Evolutionary conservation across 2,113 vertebrate species (phyloP).

Genomic region (Lates calcarifer): DNA sequence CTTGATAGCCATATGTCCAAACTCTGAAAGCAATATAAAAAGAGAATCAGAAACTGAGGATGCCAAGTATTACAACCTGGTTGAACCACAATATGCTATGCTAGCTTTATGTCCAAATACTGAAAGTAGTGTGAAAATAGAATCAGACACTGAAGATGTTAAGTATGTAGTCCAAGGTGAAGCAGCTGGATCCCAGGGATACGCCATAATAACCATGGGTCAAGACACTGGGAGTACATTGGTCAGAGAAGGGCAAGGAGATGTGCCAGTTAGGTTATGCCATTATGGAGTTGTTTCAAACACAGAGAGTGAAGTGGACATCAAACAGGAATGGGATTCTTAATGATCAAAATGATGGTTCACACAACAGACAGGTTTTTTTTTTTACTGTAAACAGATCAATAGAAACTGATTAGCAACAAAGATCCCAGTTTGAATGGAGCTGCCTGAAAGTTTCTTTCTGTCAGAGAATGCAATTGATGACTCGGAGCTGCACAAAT

Average conservation of each 20-base stretch:
- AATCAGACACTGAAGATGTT: background rate
- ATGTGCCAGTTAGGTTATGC: background rate
- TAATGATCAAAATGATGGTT: background rate
- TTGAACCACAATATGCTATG: background rate
- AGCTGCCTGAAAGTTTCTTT: no score
- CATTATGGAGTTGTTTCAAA: background rate
- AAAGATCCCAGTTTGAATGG: background rate
- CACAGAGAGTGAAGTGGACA: background rate
- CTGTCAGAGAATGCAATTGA: no score
- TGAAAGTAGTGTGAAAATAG: background rate
- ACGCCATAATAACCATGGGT: background rate
- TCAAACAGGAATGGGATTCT: background rate
- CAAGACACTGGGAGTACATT: background rate
- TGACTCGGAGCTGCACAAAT: background rate
- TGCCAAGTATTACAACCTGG: background rate
- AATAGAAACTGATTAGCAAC: background rate
- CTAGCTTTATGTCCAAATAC: background rate
- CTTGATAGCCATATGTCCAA: background rate
- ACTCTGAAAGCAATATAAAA: background rate
- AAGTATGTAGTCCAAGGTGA: background rate
- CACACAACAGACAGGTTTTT: background rate
- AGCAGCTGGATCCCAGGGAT: background rate
- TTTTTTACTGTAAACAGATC: background rate
- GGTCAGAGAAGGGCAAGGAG: conserved; percentile 22
- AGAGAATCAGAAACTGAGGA: background rate